A percentile compares a stretch with the other conserved stretches of the same genome.
Evolutionary conservation across 2,113 vertebrate genomes (phyloP).

Genomic region (Desmodus rotundus): DNA sequence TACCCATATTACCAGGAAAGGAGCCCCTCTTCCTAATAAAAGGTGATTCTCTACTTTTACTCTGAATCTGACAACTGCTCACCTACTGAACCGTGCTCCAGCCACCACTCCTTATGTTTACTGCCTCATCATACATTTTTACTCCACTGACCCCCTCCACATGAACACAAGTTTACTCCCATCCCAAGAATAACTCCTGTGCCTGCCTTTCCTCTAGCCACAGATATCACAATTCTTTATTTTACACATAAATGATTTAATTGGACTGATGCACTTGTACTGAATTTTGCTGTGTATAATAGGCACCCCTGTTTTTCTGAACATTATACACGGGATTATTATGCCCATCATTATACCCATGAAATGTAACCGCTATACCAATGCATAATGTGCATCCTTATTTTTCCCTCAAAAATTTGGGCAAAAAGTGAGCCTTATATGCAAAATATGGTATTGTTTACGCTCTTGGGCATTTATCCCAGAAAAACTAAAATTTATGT

Average conservation of each 20-base stretch:
- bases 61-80: not conserved
- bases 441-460: not conserved
- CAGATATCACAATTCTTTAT: not conserved
- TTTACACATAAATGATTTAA: not conserved
- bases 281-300: no score
- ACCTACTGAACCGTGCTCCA: not conserved
- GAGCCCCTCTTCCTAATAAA: not conserved
- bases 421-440: no score
- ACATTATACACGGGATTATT: no score
- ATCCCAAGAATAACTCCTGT: not conserved
- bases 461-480: not conserved
- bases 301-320: no score
- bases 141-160: not conserved
- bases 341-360: no score
- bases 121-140: not conserved
- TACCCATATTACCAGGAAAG: not conserved
- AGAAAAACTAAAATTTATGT: not conserved
- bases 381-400: no score
- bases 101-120: not conserved
- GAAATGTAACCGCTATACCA: no score
- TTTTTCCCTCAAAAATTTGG: no score
- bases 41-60: not conserved
- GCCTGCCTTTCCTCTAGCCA: not conserved
- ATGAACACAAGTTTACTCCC: not conserved
- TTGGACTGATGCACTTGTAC: not conserved